Evolutionary conservation across 2,888 invertebrate species (phyloP).

Genomic region (Drosophila rubida): DNA sequence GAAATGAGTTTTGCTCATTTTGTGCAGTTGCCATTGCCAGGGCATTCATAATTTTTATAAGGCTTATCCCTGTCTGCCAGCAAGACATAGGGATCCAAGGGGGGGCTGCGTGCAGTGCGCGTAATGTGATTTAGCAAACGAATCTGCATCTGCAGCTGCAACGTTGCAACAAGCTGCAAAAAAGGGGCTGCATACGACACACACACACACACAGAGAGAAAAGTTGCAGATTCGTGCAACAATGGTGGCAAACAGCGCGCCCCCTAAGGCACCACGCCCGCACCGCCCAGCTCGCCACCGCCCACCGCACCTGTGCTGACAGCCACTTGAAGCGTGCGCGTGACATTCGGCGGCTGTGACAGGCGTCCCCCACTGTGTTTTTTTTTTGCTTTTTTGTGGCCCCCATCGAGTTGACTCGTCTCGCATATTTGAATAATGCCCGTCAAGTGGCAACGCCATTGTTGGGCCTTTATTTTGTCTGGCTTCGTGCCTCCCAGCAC

Average conservation of each 20-base stretch:
- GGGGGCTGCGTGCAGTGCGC: background rate
- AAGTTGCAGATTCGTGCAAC: constrained; percentile 16
- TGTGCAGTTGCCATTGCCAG: constrained; percentile 34
- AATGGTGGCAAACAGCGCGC: constrained; percentile 2
- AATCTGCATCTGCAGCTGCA: constrained; percentile 37
- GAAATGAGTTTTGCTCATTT: constrained; percentile 62
- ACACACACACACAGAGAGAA: background rate
- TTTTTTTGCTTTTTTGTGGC: constrained; percentile 12
- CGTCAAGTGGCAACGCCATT: constrained; percentile 70
- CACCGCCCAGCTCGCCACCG: background rate
- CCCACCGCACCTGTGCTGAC: constrained; percentile 31
- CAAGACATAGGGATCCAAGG: no score
- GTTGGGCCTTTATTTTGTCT: constrained; percentile 58
- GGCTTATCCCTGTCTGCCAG: constrained; percentile 3
- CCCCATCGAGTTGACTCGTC: constrained; percentile 8
- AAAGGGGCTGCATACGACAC: background rate
- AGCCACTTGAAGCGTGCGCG: constrained; percentile 73
- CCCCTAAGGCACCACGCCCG: background rate
- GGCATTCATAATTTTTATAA: constrained; percentile 44
- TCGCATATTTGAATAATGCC: constrained; percentile 72
- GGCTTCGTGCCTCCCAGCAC: constrained; percentile 25
- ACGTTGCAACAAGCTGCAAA: constrained; percentile 19
- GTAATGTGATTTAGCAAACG: constrained; percentile 38
- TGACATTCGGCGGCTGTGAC: constrained; percentile 77
- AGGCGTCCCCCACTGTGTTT: constrained; percentile 13